Conservation (phyloP, 2,113 vertebrate species). For the Typhlomys cinereus region DNA sequence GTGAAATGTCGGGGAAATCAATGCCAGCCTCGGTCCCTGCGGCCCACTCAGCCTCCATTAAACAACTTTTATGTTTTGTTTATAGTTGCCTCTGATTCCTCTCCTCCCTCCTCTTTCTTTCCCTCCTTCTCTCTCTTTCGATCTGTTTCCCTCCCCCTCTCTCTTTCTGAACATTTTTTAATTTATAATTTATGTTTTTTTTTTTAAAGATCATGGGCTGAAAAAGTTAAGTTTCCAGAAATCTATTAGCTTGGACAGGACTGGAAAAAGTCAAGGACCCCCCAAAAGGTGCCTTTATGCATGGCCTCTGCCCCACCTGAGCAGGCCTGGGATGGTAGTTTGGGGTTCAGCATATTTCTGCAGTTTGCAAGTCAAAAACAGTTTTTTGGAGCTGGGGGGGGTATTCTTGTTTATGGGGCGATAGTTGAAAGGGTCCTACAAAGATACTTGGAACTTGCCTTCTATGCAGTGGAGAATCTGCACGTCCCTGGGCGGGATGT, state of each 20-base stretch:
- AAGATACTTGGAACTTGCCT: neutral
- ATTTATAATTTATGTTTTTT: conserved; percentile 79
- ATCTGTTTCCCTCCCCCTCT: neutral
- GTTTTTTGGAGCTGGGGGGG: conserved; percentile 73
- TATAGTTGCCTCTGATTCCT: conserved; percentile 81
- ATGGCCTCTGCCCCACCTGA: conserved; percentile 24
- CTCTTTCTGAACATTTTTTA: conserved; percentile 75
- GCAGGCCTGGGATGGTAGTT: fast-evolving
- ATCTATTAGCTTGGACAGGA: conserved; percentile 31
- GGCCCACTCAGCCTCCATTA: conserved; percentile 83
- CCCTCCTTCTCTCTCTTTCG: too few species aligned
- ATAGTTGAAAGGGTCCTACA: neutral
- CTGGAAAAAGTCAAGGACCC: conserved; percentile 51
- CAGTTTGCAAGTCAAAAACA: conserved; percentile 68
- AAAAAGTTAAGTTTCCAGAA: conserved; percentile 75
- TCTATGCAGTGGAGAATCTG: conserved; percentile 32
- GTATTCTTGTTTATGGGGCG: conserved; percentile 42
- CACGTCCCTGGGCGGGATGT: conserved; percentile 60
- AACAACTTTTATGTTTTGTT: conserved; percentile 88
- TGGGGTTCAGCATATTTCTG: conserved; percentile 31
- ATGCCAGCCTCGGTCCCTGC: conserved; percentile 81
- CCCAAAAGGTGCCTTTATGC: conserved; percentile 62
- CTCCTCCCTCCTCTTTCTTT: neutral
- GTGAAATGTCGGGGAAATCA: conserved; percentile 86
- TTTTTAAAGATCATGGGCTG: conserved; percentile 70